phyloP scores from a whole-genome alignment of 2,113 vertebrate genomes.

The Piaya cayana region DNA sequence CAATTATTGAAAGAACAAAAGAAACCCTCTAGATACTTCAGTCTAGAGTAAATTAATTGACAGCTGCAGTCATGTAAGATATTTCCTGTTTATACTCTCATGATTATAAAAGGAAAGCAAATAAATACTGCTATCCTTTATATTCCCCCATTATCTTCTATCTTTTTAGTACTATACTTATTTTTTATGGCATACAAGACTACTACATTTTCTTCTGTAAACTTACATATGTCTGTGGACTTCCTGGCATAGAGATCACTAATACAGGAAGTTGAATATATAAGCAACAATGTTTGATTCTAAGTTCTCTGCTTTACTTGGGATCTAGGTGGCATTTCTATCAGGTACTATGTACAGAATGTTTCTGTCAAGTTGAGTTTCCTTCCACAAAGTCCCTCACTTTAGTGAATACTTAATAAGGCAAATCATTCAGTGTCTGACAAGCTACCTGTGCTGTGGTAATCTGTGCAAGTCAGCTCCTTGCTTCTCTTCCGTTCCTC shows the following conservation, averaged over 20 bases:
- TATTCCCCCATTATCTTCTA: not conserved
- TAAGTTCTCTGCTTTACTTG: not conserved
- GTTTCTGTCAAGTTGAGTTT: not conserved
- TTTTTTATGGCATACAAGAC: not conserved
- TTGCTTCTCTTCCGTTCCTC: not conserved
- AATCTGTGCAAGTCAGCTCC: not conserved
- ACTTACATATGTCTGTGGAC: not conserved
- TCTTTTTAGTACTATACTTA: not conserved
- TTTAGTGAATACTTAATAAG: conserved; percentile 18
- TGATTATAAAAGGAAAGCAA: not conserved
- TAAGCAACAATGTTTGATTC: not conserved
- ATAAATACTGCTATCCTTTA: not conserved
- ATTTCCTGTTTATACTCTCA: not conserved
- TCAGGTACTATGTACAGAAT: not conserved
- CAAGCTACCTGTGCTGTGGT: not conserved
- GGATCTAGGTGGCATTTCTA: not conserved
- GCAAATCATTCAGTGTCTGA: not conserved
- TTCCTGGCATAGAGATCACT: not conserved
- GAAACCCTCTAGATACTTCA: not conserved
- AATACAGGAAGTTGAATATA: not conserved
- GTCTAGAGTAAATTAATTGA: not conserved
- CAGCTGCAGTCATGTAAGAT: not conserved
- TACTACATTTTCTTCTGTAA: not conserved
- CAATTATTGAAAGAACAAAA: not conserved
- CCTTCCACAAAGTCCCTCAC: not conserved